Evolutionary conservation across 2,113 vertebrate species (phyloP), one percentile per base, ranked within the genome.

Genomic region (Trogon melanurus): DNA sequence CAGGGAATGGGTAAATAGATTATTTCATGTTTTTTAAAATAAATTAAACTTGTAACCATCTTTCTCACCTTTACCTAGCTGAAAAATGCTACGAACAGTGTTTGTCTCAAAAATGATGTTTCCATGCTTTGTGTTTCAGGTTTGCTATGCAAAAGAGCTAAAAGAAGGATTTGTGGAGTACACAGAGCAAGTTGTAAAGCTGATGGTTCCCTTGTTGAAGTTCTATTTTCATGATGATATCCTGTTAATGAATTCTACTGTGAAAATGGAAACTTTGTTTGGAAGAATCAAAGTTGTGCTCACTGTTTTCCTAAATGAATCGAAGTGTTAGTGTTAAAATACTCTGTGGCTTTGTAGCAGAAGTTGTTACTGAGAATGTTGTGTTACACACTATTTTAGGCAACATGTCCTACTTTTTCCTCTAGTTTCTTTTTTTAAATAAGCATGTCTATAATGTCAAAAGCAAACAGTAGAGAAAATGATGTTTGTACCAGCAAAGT

Each of bases 151-250:
- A 85, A 99, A 99, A 97, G 99, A 99, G 94, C 97, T 99, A 76
- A 99, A 99, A 95, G 99, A 99, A 96, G 99, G 99, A 47, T 99
- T 99, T 89, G 99, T 99, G 70, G 99, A 99, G 38, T 99, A 99
- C 89, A 99, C 99, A 0, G 99, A 99, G 91, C 99, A 99, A 97
- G 99, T 99, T 89, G 99, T 99, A 96, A 99, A 99, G 96, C 98
- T 99, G 96, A 99, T 99, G 99, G 99, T 99, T 82, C 99, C 99
- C 14, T 97, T 99, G 67, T 96, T 99, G 85, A 99, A 99, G 94
- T 99, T 99, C 96, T 99, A 99, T 95, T 99, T 99, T 95, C 99
- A 99, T 3, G 99, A 99, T 98, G 99, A 99, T 99, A 99, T 99
- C 99, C 99, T 99, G 91, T 97, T 71, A 71, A 71, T 1, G 16